phyloP scores from a whole-genome alignment of 2,888 invertebrate genomes.

The Perizoma flavofasciatum region DNA sequence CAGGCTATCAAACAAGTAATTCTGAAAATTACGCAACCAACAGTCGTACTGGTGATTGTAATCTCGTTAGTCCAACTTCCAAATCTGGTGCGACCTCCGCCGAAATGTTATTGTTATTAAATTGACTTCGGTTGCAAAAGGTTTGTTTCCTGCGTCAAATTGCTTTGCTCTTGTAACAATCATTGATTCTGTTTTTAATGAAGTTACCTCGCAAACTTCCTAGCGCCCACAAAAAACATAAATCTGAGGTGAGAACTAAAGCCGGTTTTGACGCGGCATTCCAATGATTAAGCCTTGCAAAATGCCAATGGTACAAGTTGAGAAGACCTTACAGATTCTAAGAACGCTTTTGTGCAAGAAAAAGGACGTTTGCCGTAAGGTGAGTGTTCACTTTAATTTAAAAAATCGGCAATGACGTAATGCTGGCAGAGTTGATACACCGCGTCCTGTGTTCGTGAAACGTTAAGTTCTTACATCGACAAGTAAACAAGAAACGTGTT shows the following conservation, averaged over 20 bases:
- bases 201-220: conserved; percentile 51
- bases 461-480: conserved; percentile 70
- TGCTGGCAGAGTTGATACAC: conserved; percentile 54
- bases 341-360: conserved; percentile 20
- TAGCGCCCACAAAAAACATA: conserved; percentile 47
- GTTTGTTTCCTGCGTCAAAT: conserved; percentile 53
- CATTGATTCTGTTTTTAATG: conserved; percentile 27
- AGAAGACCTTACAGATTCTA: conserved; percentile 10
- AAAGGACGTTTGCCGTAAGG: conserved; percentile 1
- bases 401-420: conserved; percentile 66
- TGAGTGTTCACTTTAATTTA: conserved; percentile 26
- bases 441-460: conserved; percentile 66
- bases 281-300: conserved; percentile 24
- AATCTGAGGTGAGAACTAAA: conserved; percentile 30
- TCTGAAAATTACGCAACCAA: conserved; percentile 51
- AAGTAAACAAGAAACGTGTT: conserved; percentile 82
- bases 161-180: conserved; percentile 52
- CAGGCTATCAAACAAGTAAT: conserved; percentile 45
- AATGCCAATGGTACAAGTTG: conserved; percentile 13
- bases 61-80: conserved; percentile 44
- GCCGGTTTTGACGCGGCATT: conserved; percentile 37
- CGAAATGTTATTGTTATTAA: conserved; percentile 34
- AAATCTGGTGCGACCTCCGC: conserved; percentile 39
- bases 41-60: conserved; percentile 33
- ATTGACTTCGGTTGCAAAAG: conserved; percentile 32